Evolutionary conservation across 2,888 invertebrate species (phyloP).

Genomic region (Sinhomidia bicolor): DNA sequence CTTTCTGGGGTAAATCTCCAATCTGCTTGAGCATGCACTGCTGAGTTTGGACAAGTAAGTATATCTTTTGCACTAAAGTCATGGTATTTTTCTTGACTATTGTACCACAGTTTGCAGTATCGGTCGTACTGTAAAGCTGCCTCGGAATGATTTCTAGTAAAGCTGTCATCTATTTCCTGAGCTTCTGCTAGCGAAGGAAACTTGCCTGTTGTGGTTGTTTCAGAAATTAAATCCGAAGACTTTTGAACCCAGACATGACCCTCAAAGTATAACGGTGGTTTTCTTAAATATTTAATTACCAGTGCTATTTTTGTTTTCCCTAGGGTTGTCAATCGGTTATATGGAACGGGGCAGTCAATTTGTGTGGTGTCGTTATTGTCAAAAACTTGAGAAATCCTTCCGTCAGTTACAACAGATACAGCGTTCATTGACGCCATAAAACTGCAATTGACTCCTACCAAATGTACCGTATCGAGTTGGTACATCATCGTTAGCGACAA

Average conservation of each 20-base stretch:
- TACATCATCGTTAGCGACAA: neutral
- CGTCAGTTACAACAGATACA: neutral
- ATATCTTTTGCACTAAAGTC: neutral
- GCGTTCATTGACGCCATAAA: neutral
- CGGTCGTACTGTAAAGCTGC: neutral
- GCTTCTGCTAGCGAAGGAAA: no score
- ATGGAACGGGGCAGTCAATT: neutral
- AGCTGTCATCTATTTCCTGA: neutral
- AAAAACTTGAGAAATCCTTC: neutral
- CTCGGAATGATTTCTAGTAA: neutral
- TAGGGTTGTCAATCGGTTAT: neutral
- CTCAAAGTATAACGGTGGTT: neutral
- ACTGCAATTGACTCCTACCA: neutral
- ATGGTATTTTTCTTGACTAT: neutral
- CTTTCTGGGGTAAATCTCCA: neutral
- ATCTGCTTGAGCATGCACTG: neutral
- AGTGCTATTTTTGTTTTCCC: neutral
- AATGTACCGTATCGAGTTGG: neutral
- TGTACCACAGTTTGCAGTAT: conserved; percentile 19
- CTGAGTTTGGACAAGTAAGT: conserved; percentile 9
- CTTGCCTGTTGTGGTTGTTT: no score
- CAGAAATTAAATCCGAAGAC: no score
- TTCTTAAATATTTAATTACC: neutral
- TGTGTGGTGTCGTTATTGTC: neutral
- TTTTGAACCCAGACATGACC: neutral